Evolutionary conservation across 1,140 invertebrate species (phyloP).

Genomic region (Thaumetopoea pityocampa): DNA sequence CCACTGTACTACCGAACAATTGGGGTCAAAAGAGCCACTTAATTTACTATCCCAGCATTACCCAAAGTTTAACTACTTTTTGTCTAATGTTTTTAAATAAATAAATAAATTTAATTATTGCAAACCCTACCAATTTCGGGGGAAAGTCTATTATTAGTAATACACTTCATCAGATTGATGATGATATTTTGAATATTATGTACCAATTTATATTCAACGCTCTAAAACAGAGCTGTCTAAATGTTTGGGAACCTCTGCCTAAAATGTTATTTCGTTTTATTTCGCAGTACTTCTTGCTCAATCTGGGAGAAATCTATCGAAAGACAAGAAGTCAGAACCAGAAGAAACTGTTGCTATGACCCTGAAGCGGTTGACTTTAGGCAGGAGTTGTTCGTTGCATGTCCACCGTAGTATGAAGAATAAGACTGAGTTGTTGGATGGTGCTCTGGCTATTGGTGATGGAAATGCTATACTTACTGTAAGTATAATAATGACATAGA

Average conservation of each 20-base stretch:
- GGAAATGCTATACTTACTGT: constrained; percentile 78
- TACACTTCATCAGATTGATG: no score
- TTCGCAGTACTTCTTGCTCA: constrained; percentile 62
- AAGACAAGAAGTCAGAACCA: constrained; percentile 28
- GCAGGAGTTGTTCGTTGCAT: constrained; percentile 70
- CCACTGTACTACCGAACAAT: no score
- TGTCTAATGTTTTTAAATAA: no score
- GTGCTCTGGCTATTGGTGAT: constrained; percentile 72
- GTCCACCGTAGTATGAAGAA: constrained; percentile 74
- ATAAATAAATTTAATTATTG: background rate
- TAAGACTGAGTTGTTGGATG: constrained; percentile 77
- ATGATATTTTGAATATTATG: no score
- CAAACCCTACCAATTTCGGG: no score
- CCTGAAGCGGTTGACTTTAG: constrained; percentile 70
- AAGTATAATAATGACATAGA: no score
- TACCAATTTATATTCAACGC: no score
- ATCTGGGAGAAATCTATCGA: constrained; percentile 43
- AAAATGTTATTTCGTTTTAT: constrained; percentile 21
- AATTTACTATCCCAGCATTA: no score
- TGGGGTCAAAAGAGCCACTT: no score
- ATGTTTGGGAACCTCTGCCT: background rate
- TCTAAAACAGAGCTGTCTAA: no score
- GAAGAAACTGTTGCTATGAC: constrained; percentile 57
- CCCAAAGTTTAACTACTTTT: no score
- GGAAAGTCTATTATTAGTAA: no score